phyloP scores from a whole-genome alignment of 2,113 vertebrate genomes.

The Myiozetetes cayanensis region DNA sequence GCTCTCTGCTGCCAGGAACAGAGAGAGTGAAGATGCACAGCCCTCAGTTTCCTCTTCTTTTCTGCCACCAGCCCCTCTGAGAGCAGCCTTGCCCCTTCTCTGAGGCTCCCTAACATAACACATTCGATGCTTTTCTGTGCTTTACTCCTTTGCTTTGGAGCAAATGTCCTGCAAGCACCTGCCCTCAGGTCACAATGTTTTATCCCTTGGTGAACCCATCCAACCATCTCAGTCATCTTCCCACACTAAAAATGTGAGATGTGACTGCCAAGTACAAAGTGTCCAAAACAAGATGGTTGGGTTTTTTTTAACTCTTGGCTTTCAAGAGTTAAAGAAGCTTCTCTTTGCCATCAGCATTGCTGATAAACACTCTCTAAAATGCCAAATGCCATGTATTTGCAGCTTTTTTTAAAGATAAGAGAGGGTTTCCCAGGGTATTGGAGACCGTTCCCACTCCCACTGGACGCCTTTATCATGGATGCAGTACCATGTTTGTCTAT shows the following conservation, averaged over 20 bases:
- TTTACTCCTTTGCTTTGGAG: background rate
- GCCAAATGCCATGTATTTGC: background rate
- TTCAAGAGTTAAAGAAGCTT: background rate
- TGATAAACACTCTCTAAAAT: background rate
- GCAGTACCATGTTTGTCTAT: background rate
- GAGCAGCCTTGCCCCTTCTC: background rate
- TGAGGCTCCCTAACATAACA: background rate
- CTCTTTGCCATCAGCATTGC: background rate
- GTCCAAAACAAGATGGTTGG: rapidly evolving
- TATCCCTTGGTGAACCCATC: background rate
- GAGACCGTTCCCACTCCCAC: background rate
- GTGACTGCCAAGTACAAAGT: background rate
- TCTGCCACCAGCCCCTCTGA: background rate
- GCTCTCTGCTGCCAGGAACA: background rate
- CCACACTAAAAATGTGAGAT: background rate
- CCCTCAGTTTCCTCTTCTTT: background rate
- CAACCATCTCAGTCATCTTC: background rate
- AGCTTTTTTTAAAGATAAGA: background rate
- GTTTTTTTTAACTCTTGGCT: background rate
- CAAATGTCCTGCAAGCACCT: background rate
- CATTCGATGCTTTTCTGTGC: background rate
- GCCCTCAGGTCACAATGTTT: background rate
- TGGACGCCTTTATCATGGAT: background rate
- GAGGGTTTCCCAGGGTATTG: background rate
- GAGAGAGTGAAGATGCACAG: background rate